Evolutionary conservation across 2,113 vertebrate genomes (phyloP).

Genomic region (Fulica atra): DNA sequence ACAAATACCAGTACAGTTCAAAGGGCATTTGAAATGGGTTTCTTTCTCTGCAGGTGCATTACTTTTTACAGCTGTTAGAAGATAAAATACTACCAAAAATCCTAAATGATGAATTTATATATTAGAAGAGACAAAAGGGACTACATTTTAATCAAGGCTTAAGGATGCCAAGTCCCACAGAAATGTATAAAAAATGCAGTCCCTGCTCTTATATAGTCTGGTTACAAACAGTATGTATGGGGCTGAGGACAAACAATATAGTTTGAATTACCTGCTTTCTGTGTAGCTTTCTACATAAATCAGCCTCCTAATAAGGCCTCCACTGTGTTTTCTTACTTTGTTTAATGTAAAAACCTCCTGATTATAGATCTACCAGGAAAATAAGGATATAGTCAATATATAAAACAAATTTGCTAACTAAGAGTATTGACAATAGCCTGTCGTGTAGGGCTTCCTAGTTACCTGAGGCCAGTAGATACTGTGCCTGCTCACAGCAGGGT

Average conservation of each 20-base stretch:
- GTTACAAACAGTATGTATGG: not conserved
- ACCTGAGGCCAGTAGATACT: not conserved
- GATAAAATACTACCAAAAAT: not conserved
- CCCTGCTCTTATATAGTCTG: not conserved
- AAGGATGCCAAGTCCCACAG: not conserved
- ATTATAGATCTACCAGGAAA: not conserved
- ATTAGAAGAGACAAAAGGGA: not conserved
- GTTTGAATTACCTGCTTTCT: not conserved
- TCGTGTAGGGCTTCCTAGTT: not conserved
- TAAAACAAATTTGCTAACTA: not conserved
- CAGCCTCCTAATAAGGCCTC: not conserved
- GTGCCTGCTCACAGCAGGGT: not conserved
- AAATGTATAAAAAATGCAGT: not conserved
- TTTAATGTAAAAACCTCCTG: not conserved
- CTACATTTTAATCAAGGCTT: not conserved
- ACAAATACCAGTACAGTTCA: not conserved
- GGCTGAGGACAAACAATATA: not conserved
- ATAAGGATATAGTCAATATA: not conserved
- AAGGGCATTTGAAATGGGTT: not conserved
- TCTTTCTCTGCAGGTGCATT: not conserved
- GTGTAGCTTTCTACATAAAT: not conserved
- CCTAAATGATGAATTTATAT: not conserved
- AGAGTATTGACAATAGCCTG: not conserved
- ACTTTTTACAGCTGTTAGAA: not conserved
- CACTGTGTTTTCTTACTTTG: not conserved